These are phyloP conservation scores for Calephelis perditalis DNA, from an alignment of 2,888 invertebrate genomes.

Conservation along the genomic window DNA sequence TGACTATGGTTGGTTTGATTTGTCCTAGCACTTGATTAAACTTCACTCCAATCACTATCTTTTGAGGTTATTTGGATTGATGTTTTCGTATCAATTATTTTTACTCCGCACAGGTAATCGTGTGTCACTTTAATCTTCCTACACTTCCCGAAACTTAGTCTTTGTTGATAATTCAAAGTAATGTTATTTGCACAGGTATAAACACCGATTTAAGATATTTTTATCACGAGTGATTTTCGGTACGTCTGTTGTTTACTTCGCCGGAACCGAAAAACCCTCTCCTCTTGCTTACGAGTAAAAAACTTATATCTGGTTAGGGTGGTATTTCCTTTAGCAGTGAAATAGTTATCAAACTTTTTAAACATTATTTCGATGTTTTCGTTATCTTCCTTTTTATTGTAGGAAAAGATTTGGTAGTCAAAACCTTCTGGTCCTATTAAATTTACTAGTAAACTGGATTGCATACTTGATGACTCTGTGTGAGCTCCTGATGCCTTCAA, in stretches of 20 bases:
- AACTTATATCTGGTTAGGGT: no score
- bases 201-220: not conserved
- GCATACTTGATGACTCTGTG: no score
- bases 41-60: not conserved
- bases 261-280: not conserved
- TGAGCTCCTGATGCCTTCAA: no score
- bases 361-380: no score
- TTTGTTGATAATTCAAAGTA: not conserved
- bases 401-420: no score
- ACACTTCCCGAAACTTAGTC: not conserved
- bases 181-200: not conserved
- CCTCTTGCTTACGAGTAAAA: no score
- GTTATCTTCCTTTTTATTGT: no score
- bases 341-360: no score
- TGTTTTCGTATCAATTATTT: slow-evolving; percentile 1
- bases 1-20: not conserved
- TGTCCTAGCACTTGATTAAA: not conserved
- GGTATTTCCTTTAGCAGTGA: no score
- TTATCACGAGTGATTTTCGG: not conserved
- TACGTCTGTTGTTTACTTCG: not conserved
- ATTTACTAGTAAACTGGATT: no score
- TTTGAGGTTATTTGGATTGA: slow-evolving; percentile 13
- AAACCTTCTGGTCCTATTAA: no score
- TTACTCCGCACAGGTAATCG: not conserved
- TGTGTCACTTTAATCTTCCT: not conserved